Percentiles rank a stretch among this genome's conserved stretches.
Evolutionary conservation across 2,113 vertebrate species (phyloP).

Genomic region (Microcebus tavaratra): DNA sequence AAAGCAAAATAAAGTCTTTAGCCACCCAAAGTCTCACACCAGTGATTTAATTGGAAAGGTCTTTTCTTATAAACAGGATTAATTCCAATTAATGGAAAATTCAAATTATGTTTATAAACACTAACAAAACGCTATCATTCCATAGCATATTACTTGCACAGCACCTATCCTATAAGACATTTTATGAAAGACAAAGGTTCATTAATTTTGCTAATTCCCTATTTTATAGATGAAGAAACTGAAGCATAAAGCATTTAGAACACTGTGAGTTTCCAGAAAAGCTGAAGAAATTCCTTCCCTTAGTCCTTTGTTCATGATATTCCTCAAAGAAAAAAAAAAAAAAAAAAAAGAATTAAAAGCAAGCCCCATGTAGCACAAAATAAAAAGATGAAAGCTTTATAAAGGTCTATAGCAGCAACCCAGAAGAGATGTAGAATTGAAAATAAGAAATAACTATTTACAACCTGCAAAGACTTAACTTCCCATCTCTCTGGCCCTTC

Average conservation of each 20-base stretch:
- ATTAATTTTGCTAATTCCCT: slow-evolving; percentile 69
- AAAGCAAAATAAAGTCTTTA: slow-evolving; percentile 67
- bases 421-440: background rate
- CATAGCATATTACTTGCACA: slow-evolving; percentile 40
- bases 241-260: slow-evolving; percentile 62
- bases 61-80: slow-evolving; percentile 74
- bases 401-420: background rate
- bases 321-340: background rate
- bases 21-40: slow-evolving; percentile 67
- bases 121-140: slow-evolving; percentile 54
- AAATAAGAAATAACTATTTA: slow-evolving; percentile 26
- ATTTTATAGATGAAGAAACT: slow-evolving; percentile 70
- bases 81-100: slow-evolving; percentile 77
- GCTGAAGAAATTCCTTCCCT: slow-evolving; percentile 52
- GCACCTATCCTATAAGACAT: slow-evolving; percentile 39
- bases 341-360: background rate
- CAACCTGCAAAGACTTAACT: background rate
- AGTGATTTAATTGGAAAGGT: slow-evolving; percentile 78
- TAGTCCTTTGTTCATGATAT: background rate
- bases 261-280: slow-evolving; percentile 34
- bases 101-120: slow-evolving; percentile 74
- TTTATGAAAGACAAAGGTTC: slow-evolving; percentile 49
- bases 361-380: background rate
- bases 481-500: background rate
- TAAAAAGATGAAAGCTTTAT: background rate